Percentiles rank a stretch among this genome's conserved stretches.
Conservation (phyloP, 2,797 vertebrate species). For the Phrynocephalus vlangalii region DNA sequence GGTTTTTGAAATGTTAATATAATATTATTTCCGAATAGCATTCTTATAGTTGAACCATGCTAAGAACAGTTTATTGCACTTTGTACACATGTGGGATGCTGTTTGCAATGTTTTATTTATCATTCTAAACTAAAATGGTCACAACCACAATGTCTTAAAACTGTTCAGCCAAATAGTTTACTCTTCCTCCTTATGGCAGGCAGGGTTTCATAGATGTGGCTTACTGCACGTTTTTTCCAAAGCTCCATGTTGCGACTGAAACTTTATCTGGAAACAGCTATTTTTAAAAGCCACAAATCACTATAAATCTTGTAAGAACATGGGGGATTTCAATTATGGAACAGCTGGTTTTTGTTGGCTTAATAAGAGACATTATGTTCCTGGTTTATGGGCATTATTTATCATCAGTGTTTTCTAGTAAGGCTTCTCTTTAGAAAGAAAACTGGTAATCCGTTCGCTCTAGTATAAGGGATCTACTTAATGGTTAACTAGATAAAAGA, state of each 20-base stretch:
- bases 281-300: fast-evolving
- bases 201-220: neutral
- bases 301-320: neutral
- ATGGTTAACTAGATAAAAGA: slow-evolving; percentile 21
- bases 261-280: neutral
- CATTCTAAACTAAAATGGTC: slow-evolving; percentile 55
- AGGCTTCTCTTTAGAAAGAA: neutral
- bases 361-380: neutral
- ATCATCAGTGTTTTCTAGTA: slow-evolving; percentile 36
- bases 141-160: slow-evolving; percentile 48
- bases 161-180: slow-evolving; percentile 27
- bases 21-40: slow-evolving; percentile 21
- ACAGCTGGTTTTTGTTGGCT: slow-evolving; percentile 6
- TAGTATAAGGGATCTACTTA: slow-evolving; percentile 2
- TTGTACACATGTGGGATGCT: neutral
- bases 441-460: neutral
- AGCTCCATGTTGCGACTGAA: fast-evolving
- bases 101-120: neutral
- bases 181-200: slow-evolving; percentile 40
- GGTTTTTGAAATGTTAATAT: neutral
- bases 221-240: fast-evolving
- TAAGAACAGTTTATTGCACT: neutral
- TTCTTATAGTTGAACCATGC: neutral
- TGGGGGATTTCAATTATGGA: neutral
- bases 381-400: neutral